A percentile compares a stretch with the other conserved stretches of the same genome.
phyloP scores from a whole-genome alignment of 2,888 invertebrate species.

The Tenodera sinensis region DNA sequence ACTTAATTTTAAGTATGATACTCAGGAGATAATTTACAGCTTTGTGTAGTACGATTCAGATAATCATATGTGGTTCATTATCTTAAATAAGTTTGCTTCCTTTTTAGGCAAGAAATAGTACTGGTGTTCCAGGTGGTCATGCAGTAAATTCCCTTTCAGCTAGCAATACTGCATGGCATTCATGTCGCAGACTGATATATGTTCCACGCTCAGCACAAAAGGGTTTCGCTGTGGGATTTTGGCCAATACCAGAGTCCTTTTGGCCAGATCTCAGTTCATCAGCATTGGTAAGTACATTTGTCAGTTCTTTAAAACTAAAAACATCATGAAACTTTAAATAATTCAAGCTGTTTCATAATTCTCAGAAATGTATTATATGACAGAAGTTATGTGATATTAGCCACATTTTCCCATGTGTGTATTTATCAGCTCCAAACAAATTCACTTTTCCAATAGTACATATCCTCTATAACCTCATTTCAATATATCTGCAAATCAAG shows the following conservation, averaged over 20 bases:
- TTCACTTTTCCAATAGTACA: too few relatives aligned
- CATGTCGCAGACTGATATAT: constrained; percentile 81
- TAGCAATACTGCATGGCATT: constrained; percentile 74
- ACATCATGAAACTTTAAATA: not conserved
- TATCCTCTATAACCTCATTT: too few relatives aligned
- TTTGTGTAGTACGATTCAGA: too few relatives aligned
- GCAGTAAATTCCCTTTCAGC: constrained; percentile 21
- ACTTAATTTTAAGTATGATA: too few relatives aligned
- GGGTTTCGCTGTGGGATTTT: constrained; percentile 90
- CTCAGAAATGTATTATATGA: too few relatives aligned
- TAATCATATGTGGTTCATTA: too few relatives aligned
- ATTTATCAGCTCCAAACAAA: too few relatives aligned
- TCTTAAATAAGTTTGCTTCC: constrained; percentile 17
- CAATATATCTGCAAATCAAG: too few relatives aligned
- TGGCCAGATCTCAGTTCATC: constrained; percentile 92
- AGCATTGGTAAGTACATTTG: constrained; percentile 57
- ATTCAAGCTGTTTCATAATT: not conserved
- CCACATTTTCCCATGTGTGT: too few relatives aligned
- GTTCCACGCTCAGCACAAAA: constrained; percentile 90
- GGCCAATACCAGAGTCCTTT: constrained; percentile 98
- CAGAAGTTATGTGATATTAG: too few relatives aligned
- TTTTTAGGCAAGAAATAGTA: constrained; percentile 33
- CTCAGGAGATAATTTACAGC: too few relatives aligned
- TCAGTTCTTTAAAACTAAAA: constrained; percentile 20
- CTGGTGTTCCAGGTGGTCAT: not conserved